Percentiles rank a stretch among this genome's conserved stretches.
phyloP scores from a whole-genome alignment of 2,797 vertebrate genomes.

The Spinus olivaceus region DNA sequence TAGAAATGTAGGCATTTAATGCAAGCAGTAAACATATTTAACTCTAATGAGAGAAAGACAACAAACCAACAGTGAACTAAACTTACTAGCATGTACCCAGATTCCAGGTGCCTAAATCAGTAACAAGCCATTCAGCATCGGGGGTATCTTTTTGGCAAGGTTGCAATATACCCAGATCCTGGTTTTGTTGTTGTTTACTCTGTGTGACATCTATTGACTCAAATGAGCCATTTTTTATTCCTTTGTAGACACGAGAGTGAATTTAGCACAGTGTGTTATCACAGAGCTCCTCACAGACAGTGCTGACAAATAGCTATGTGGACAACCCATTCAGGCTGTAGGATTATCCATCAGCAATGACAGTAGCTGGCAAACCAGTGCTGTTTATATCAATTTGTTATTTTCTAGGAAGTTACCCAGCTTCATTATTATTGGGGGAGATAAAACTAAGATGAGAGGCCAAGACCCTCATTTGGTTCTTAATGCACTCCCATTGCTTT shows the following conservation, averaged over 20 bases:
- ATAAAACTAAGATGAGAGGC: constrained; percentile 67
- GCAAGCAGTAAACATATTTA: background rate
- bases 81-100: background rate
- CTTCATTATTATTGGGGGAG: constrained; percentile 66
- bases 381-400: constrained; percentile 66
- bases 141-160: background rate
- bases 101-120: background rate
- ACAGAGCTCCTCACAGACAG: constrained; percentile 63
- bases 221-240: constrained; percentile 67
- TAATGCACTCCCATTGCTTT: constrained; percentile 55
- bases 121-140: background rate
- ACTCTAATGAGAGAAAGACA: background rate
- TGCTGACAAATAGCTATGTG: constrained; percentile 71
- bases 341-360: constrained; percentile 66
- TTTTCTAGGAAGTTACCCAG: constrained; percentile 68
- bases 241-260: constrained; percentile 61
- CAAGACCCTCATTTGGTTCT: constrained; percentile 60
- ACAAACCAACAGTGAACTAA: background rate
- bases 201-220: constrained; percentile 56
- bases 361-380: constrained; percentile 67
- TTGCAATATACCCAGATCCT: background rate
- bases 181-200: constrained; percentile 61
- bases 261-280: constrained; percentile 68
- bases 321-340: constrained; percentile 71
- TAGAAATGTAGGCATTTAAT: background rate